phyloP scores from a whole-genome alignment of 2,797 vertebrate genomes.

The Acrocephalus scirpaceus region DNA sequence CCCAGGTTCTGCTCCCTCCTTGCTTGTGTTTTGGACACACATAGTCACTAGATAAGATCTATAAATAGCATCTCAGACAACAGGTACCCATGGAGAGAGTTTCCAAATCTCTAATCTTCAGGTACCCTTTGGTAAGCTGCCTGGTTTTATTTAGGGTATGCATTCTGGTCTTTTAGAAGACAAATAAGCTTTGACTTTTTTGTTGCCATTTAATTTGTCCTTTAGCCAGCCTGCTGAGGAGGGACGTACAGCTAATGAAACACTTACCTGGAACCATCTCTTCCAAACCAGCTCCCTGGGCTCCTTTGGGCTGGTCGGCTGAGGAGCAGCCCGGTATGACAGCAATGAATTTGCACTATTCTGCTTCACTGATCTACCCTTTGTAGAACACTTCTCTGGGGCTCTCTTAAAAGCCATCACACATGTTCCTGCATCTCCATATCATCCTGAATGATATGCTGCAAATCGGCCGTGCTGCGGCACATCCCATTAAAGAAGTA shows the following conservation, averaged over 20 bases:
- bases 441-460: neutral
- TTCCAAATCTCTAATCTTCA: neutral
- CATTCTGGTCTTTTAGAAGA: neutral
- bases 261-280: neutral
- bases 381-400: slow-evolving; percentile 57
- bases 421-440: slow-evolving; percentile 20
- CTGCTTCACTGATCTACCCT: slow-evolving; percentile 38
- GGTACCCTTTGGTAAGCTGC: neutral
- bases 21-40: neutral
- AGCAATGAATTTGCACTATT: slow-evolving; percentile 32
- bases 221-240: neutral
- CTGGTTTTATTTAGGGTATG: neutral
- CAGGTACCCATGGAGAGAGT: neutral
- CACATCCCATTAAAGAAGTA: neutral
- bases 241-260: slow-evolving; percentile 2
- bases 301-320: neutral
- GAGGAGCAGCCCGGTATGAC: neutral
- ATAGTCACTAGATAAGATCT: neutral
- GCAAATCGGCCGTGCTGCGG: neutral
- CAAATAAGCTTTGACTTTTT: neutral
- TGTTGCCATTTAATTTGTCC: neutral
- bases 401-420: slow-evolving; percentile 58
- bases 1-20: neutral
- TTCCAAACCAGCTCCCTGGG: slow-evolving; percentile 20
- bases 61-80: neutral